Evolutionary conservation across 2,888 invertebrate species (phyloP).

Genomic region (Ypsolopha scabrella): DNA sequence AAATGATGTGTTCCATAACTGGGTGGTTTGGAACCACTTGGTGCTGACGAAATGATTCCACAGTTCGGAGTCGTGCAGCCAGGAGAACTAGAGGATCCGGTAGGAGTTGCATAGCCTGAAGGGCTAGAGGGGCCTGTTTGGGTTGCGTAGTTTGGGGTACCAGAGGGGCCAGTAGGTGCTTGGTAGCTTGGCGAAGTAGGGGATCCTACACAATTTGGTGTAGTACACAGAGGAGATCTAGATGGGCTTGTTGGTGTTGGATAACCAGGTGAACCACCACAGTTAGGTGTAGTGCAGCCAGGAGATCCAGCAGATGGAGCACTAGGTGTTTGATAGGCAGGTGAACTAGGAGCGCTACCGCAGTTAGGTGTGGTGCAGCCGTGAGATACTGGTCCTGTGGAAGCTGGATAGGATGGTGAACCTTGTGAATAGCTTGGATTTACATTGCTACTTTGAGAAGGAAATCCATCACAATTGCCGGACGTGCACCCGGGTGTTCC

Average conservation of each 20-base stretch:
- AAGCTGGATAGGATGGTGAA: not conserved
- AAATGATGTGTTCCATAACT: not conserved
- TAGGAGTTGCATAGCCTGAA: slow-evolving; percentile 3
- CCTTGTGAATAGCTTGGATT: not conserved
- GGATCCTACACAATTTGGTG: slow-evolving; percentile 18
- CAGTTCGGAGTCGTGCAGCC: slow-evolving; percentile 9
- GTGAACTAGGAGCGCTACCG: slow-evolving; percentile 6
- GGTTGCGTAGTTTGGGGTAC: not conserved
- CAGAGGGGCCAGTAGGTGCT: not conserved
- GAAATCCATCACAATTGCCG: not conserved
- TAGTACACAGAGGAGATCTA: slow-evolving; percentile 13
- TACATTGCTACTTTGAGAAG: not conserved
- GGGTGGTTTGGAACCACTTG: not conserved
- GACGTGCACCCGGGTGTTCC: not conserved
- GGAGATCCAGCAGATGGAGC: slow-evolving; percentile 7
- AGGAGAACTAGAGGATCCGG: not conserved
- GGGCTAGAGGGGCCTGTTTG: not conserved
- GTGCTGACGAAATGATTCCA: not conserved
- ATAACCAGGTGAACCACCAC: slow-evolving; percentile 10
- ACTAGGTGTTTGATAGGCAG: slow-evolving; percentile 1
- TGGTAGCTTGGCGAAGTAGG: not conserved
- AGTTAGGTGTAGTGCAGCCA: slow-evolving; percentile 19
- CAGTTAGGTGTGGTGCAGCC: not conserved
- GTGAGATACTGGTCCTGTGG: not conserved
- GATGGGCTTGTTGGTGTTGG: slow-evolving; percentile 4